phyloP scores from a whole-genome alignment of 2,888 invertebrate genomes.

The Chouioia cunea region DNA sequence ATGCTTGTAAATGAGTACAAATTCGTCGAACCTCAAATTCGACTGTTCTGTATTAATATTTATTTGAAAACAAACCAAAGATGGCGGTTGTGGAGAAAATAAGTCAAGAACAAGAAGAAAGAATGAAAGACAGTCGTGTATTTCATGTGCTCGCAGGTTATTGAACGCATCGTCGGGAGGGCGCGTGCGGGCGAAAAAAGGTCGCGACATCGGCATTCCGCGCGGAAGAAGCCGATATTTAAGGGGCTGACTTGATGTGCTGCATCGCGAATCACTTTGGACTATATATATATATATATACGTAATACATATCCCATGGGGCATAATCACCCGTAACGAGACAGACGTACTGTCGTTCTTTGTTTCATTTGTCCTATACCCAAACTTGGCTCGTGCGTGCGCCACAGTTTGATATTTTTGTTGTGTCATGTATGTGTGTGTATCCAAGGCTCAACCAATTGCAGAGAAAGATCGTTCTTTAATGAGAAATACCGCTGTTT shows the following conservation, averaged over 20 bases:
- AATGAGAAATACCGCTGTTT: slow-evolving; percentile 51
- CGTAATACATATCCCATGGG: slow-evolving; percentile 52
- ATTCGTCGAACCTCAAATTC: slow-evolving; percentile 2
- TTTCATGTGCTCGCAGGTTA: neutral
- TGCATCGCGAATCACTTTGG: slow-evolving; percentile 54
- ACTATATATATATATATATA: slow-evolving; percentile 32
- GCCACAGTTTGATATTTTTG: slow-evolving; percentile 48
- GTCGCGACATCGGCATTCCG: slow-evolving; percentile 21
- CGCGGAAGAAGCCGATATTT: slow-evolving; percentile 42
- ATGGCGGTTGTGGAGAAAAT: slow-evolving; percentile 23
- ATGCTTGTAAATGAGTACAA: neutral
- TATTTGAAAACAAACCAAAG: slow-evolving; percentile 37
- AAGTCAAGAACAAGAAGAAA: too few relatives aligned
- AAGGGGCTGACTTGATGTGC: slow-evolving; percentile 53
- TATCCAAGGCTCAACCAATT: slow-evolving; percentile 10
- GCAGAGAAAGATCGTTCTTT: slow-evolving; percentile 41
- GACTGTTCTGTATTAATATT: slow-evolving; percentile 31
- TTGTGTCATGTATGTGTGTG: slow-evolving; percentile 31
- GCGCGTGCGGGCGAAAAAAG: slow-evolving; percentile 20
- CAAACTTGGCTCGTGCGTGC: slow-evolving; percentile 51
- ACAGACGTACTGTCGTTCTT: slow-evolving; percentile 38
- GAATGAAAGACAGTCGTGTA: neutral
- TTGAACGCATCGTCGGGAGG: slow-evolving; percentile 7
- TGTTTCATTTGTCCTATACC: slow-evolving; percentile 53
- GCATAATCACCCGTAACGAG: slow-evolving; percentile 27